These are phyloP conservation scores for Phrynosoma blainvillii DNA, from an alignment of 2,113 vertebrate genomes.

Conservation along the genomic window DNA sequence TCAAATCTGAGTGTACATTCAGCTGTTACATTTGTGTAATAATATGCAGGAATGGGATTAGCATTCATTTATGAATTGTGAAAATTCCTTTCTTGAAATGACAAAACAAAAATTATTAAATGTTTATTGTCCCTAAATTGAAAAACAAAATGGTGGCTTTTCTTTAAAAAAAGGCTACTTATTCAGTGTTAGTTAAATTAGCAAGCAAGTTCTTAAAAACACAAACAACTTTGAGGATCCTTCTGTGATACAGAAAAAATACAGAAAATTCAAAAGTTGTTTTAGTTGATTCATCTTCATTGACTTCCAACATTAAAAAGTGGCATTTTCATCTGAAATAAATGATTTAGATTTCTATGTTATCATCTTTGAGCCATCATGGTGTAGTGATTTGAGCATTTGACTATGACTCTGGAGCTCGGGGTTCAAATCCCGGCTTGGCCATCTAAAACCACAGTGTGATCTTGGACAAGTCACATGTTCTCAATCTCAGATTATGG, in stretches of 20 bases:
- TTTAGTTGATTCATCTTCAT: too few species aligned
- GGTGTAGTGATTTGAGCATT: too few species aligned
- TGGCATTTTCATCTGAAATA: neutral
- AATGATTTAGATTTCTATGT: neutral
- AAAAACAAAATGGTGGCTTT: neutral
- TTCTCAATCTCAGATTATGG: too few species aligned
- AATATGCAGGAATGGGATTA: neutral
- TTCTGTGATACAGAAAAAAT: neutral
- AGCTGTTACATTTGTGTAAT: neutral
- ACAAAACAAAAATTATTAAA: neutral
- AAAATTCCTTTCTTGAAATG: too few species aligned
- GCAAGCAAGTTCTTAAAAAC: neutral
- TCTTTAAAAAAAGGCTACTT: neutral
- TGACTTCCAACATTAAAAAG: neutral
- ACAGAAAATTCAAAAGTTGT: neutral
- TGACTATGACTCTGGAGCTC: too few species aligned
- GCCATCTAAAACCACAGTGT: too few species aligned
- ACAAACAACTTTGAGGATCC: neutral
- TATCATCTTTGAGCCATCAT: neutral
- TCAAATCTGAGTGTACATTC: neutral
- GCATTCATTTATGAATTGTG: too few species aligned
- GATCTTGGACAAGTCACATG: too few species aligned
- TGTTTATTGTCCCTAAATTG: neutral
- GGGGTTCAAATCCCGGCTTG: too few species aligned
- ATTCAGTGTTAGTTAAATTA: neutral